A percentile compares a stretch with the other conserved stretches of the same genome.
phyloP scores from a whole-genome alignment of 2,113 vertebrate genomes.

The Halichoerus grypus region DNA sequence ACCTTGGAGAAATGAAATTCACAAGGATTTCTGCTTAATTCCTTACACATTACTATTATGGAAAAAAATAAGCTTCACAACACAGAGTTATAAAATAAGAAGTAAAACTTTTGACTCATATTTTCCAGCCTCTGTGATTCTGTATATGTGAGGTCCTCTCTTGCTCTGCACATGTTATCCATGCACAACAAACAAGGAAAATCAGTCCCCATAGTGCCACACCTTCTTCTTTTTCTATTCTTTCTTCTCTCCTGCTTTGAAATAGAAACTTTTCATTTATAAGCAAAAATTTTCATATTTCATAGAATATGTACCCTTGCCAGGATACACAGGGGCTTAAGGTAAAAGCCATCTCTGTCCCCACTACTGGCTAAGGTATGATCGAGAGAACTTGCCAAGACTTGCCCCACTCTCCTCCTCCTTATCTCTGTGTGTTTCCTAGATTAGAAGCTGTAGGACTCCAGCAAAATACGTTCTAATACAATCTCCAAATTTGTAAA shows the following conservation, averaged over 20 bases:
- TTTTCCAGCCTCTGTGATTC: conserved; percentile 22
- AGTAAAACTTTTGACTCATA: background rate
- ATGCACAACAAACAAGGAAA: background rate
- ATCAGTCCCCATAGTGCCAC: background rate
- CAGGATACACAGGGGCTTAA: background rate
- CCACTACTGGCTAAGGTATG: background rate
- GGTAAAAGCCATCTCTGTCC: background rate
- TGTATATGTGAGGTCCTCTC: background rate
- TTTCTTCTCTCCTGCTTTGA: background rate
- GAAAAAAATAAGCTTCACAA: conserved; percentile 17
- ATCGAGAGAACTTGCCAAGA: background rate
- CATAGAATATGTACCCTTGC: background rate
- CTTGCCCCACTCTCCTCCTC: background rate
- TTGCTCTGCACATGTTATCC: background rate
- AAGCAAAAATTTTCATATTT: background rate
- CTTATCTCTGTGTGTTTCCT: background rate
- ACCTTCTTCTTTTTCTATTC: background rate
- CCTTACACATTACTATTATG: background rate
- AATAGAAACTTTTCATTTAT: background rate
- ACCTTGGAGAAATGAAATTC: conserved; percentile 1
- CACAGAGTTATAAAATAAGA: background rate
- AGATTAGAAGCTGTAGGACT: background rate
- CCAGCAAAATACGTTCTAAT: background rate
- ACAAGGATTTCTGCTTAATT: conserved; percentile 2
- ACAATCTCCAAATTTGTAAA: background rate